These are phyloP conservation scores for Antedon mediterranea DNA, from an alignment of 53 echinoderm and acorn worm species.

Conservation along the genomic window DNA sequence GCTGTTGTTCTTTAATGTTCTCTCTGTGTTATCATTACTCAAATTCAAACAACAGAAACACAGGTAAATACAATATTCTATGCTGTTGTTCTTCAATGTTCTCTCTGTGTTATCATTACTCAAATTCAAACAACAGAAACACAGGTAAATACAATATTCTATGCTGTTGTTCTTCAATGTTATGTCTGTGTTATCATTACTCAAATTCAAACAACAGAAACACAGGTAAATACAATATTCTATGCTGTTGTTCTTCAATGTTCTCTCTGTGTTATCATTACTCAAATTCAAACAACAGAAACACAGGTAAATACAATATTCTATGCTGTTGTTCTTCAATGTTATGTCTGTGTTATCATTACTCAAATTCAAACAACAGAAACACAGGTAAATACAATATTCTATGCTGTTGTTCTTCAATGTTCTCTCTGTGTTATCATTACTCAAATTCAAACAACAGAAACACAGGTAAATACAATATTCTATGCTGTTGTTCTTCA, in stretches of 20 bases:
- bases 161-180: slow-evolving; percentile 56
- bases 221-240: slow-evolving; percentile 61
- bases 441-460: slow-evolving; percentile 49
- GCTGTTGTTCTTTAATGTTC: slow-evolving; percentile 45
- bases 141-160: slow-evolving; percentile 60
- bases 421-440: slow-evolving; percentile 31
- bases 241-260: slow-evolving; percentile 48
- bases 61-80: slow-evolving; percentile 60
- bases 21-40: slow-evolving; percentile 33
- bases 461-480: slow-evolving; percentile 50
- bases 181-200: slow-evolving; percentile 25
- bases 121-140: slow-evolving; percentile 39
- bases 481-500: slow-evolving; percentile 56
- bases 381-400: slow-evolving; percentile 50
- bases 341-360: slow-evolving; percentile 34
- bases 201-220: slow-evolving; percentile 46
- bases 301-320: slow-evolving; percentile 52
- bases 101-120: slow-evolving; percentile 33
- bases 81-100: slow-evolving; percentile 52
- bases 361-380: slow-evolving; percentile 46
- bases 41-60: slow-evolving; percentile 42
- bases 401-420: slow-evolving; percentile 55
- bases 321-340: slow-evolving; percentile 53
- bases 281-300: slow-evolving; percentile 48
- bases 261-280: slow-evolving; percentile 31